Base-by-base conservation (phyloP, 2,888 invertebrate species). In the Osmoderma eremita region DNA sequence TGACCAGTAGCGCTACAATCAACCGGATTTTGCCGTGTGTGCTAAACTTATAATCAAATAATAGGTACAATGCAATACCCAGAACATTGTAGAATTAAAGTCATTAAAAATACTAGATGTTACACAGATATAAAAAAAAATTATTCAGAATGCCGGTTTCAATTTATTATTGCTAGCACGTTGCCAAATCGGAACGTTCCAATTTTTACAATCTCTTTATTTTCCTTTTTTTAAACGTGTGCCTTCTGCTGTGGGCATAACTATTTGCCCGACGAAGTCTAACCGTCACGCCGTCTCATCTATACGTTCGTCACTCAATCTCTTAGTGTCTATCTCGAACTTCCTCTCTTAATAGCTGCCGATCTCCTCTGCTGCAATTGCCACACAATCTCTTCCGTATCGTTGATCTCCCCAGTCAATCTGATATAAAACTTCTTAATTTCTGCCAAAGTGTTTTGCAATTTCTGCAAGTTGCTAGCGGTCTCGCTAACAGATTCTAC, bases 371-470 rank as follows among this genome's bases (percentile, higher is more conserved):
- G 51, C 50, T 77, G 75, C 15, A 81, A 64, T 24, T 75, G 74
- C 10, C 74, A 73, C 58, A 76, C 76, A 61, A 80, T 79, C 3
- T 72, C 69, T 63, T 81, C 80, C 2, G 76, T 74, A 63, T 73
- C 76, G 4, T 68, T 63, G 8, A 78, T 72, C 13, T 75, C 76
- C 3, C 71, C 69, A n/a, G 76, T 78, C 42, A 79, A 65, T 63
- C 76, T 76, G 15, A 76, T 61, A 62, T 77, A 80, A 67, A 76
- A 78, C 64, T 77, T 77, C 62, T 74, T 75, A 3, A 79, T 74
- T 65, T 79, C 78, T 3, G 70, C 72, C 0, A 77, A 73, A 0
- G 78, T 77, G 39, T 75, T 73, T 6, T 72, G 74, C 48, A 81
- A 65, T 62, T 75, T 78, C 51, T 78, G 74, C 45, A 81, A 69